A percentile compares a stretch with the other conserved stretches of the same genome.
These are phyloP conservation scores for Gambelia wislizenii DNA, from an alignment of 2,797 vertebrate genomes.

Conservation along the genomic window DNA sequence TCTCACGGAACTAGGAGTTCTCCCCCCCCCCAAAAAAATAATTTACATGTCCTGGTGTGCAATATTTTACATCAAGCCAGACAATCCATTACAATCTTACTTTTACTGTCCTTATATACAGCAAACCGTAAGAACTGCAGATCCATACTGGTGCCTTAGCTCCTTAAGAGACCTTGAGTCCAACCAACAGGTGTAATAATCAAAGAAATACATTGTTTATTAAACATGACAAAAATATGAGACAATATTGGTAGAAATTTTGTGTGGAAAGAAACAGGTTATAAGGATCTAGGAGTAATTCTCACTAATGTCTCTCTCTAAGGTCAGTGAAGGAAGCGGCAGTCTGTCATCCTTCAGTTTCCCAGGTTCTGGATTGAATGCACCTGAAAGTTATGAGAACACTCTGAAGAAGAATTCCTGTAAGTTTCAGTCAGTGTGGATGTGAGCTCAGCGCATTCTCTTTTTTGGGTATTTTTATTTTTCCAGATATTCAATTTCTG, in stretches of 20 bases:
- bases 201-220: not conserved
- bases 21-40: not conserved
- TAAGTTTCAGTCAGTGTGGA: constrained; percentile 74
- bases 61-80: not conserved
- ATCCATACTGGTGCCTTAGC: not conserved
- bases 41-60: not conserved
- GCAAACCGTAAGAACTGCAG: not conserved
- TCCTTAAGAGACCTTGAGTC: not conserved
- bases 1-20: not conserved
- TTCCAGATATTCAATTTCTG: not conserved
- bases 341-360: constrained; percentile 80
- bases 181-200: not conserved
- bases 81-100: not conserved
- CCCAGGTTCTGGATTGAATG: constrained; percentile 76
- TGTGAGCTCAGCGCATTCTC: not conserved
- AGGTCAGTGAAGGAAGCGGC: constrained; percentile 82
- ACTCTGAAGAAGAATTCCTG: constrained; percentile 79
- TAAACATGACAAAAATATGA: not conserved
- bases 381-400: constrained; percentile 79
- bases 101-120: not conserved
- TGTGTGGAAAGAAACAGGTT: not conserved
- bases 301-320: not conserved
- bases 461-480: not conserved
- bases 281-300: constrained; percentile 4
- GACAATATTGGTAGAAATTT: too few species aligned